Base-by-base conservation (phyloP, 2,797 vertebrate genomes). In the Sebastes wilsoni region DNA sequence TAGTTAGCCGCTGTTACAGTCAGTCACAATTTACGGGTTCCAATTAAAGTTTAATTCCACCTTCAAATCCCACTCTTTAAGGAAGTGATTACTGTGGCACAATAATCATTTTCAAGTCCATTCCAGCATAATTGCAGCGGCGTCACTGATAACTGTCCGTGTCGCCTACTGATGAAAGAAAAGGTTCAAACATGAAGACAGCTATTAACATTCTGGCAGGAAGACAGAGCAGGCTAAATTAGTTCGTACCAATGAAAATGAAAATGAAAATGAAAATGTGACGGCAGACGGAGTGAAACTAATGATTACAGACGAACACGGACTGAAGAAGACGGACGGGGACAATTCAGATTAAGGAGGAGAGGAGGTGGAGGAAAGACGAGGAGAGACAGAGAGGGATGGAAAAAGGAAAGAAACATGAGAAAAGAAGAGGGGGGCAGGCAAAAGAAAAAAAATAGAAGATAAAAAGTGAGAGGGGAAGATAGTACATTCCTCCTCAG, bases 181-280 rank as follows among this genome's bases (percentile, higher is more conserved):
- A 73, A 75, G 46, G 66, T 83, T 87, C 70, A 73, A 88, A 89
- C 81, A 74, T 42, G 30, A 87, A 81, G 67, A 66, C 62, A n/a
- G 76, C 74, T 85, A 84, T 87, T 81, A 90, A 84, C 88, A 75
- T 80, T 34, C 72, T 80, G 73, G 79, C 79, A 83, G 38, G 42
- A 80, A 73, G 79, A 85, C 74, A 20, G 62, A 76, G 59, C n/a
- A 1, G 72, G 61, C 56, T 54, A 82, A 90, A 88, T 85, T 68
- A 84, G 80, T 78, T 88, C 32, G 55, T 34, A 58, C n/a, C 42
- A 25, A 42, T 54, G 75, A 49, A 75, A 86, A 82, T 79, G 75
- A 81, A 83, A 25, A 42, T 54, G 75, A 49, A 75, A 86, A 82
- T 79, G 75, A 81, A 83, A 89, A 60, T 64, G 70, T 34, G 65